Evolutionary conservation across 2,888 invertebrate species (phyloP), one percentile per base, ranked within the genome.

Genomic region (Cephus nigrinus): DNA sequence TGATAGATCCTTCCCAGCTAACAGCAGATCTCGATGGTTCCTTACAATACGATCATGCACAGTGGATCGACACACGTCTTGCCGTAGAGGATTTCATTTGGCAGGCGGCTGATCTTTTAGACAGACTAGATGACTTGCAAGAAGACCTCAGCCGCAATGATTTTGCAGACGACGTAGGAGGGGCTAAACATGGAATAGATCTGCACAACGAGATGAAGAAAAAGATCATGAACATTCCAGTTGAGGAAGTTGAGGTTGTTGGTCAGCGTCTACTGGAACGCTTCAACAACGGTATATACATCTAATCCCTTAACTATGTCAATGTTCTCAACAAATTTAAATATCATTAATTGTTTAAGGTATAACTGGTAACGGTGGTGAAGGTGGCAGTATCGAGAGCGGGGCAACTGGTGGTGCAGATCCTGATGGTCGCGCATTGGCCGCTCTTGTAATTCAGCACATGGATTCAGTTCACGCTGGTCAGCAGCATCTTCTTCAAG

Each of bases 81-180:
- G 97, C 98, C 78, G 94, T 98, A 86, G 99, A 99, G 93, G 98
- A 98, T 90, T 97, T 99, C 92, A 96, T 97, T 87, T 98, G 98
- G 98, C 98, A 98, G 93, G 97, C 98, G 1, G 96, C 97, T 75
- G 99, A 99, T 91, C 94, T 98, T 82, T 93, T 98, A 81, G 98
- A 98, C 91, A 94, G 98, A 82, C 93, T 99, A 80, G 98, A 99
- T 88, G 97, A 98, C 89, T 93, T 98, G 82, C 97, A 98, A 90
- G 98, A 98, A 90, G 98, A 98, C 91, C 94, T 99, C 76, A 96
- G 96, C 76, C 95, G 98, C 83, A 97, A 97, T 83, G 98, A 98
- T 89, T 97, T 98, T 89, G 98, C 99, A 1, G 98, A 98, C 88
- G 98, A 99, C 92, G 97, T 98, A 33, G 95, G 95, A 78, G 96